phyloP scores from a whole-genome alignment of 2,797 vertebrate species.

The Microchirus variegatus region DNA sequence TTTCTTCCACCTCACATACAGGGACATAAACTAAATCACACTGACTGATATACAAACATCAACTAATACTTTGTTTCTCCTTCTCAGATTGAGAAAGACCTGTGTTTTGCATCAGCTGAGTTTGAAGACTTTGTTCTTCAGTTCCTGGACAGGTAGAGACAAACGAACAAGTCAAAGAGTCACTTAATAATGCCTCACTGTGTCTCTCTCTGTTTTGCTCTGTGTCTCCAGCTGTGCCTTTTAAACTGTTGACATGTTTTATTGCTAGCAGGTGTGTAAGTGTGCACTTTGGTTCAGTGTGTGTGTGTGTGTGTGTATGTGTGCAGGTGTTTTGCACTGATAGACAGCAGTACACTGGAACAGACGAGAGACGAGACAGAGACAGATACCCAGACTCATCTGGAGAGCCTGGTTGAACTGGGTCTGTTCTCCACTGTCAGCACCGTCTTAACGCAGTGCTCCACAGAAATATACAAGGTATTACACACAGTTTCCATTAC shows the following conservation, averaged over 20 bases:
- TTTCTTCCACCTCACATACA: not conserved
- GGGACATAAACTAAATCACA: not conserved
- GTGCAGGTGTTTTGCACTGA: constrained; percentile 94
- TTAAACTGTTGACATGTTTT: constrained; percentile 46
- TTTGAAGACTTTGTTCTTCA: constrained; percentile 98
- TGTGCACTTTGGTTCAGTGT: constrained; percentile 12
- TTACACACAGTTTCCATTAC: constrained; percentile 8
- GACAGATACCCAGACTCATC: constrained; percentile 97
- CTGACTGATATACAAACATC: not conserved
- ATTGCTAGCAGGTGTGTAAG: constrained; percentile 32
- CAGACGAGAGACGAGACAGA: constrained; percentile 97
- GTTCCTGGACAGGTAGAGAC: constrained; percentile 94
- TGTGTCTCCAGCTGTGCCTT: constrained; percentile 26
- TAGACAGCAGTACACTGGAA: constrained; percentile 95
- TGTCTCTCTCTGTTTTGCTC: constrained; percentile 35
- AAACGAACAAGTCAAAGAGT: constrained; percentile 60
- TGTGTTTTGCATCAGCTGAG: constrained; percentile 95
- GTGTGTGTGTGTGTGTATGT: constrained; percentile 26
- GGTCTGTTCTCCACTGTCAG: constrained; percentile 96
- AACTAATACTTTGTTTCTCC: constrained; percentile 25
- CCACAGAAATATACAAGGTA: constrained; percentile 94
- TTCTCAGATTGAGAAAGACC: constrained; percentile 83
- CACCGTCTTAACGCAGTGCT: constrained; percentile 96
- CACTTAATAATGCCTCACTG: constrained; percentile 50
- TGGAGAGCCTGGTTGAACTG: constrained; percentile 95